A percentile compares a stretch with the other conserved stretches of the same genome.
phyloP scores from a whole-genome alignment of 2,113 vertebrate species.

The Tylochromis polylepis region DNA sequence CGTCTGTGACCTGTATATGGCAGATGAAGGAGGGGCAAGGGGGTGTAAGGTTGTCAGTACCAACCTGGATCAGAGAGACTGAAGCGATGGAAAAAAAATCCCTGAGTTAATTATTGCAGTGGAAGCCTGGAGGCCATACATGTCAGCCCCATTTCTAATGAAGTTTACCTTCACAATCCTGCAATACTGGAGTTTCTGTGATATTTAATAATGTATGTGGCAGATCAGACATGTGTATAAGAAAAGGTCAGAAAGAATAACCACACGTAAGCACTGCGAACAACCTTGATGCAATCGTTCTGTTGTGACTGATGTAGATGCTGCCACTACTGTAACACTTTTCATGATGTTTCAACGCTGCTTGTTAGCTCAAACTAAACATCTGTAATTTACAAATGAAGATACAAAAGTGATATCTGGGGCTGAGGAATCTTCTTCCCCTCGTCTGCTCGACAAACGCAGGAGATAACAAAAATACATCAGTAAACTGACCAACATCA shows the following conservation, averaged over 20 bases:
- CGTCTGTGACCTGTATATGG: conserved; percentile 59
- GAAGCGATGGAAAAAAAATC: conserved; percentile 8
- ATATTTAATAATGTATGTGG: conserved; percentile 25
- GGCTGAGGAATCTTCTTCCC: too few species aligned
- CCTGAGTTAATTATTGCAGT: conserved; percentile 32
- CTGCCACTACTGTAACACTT: not conserved
- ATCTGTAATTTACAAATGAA: not conserved
- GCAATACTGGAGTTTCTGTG: not conserved
- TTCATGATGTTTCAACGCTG: not conserved
- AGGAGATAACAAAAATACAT: not conserved
- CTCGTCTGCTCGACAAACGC: too few species aligned
- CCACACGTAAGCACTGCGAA: not conserved
- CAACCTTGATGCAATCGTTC: not conserved
- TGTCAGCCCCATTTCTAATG: conserved; percentile 33
- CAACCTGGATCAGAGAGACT: conserved; percentile 52
- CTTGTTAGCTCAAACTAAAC: not conserved
- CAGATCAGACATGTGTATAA: not conserved
- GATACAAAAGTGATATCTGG: not conserved
- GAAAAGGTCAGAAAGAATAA: conserved; percentile 17
- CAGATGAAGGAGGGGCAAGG: conserved; percentile 37
- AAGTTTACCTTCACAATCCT: conserved; percentile 36
- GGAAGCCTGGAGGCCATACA: conserved; percentile 40
- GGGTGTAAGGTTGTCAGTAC: conserved; percentile 45
- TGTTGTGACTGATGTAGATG: not conserved
- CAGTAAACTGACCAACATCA: not conserved